Evolutionary conservation across 1,140 invertebrate genomes (phyloP).

Genomic region (Lordiphosa clarofinis): DNA sequence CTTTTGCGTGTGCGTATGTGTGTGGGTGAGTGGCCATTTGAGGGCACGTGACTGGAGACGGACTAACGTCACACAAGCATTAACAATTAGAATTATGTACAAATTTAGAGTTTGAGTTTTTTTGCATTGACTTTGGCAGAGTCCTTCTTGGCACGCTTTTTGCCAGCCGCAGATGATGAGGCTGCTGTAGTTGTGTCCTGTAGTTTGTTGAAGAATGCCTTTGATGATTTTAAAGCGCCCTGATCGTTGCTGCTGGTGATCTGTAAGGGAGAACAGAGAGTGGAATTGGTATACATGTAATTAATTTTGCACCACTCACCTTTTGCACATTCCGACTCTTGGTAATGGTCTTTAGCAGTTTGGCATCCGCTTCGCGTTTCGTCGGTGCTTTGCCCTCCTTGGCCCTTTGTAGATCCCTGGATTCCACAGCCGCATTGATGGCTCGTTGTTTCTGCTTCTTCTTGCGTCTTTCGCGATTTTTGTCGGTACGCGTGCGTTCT

Average conservation of each 20-base stretch:
- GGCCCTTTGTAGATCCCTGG: constrained; percentile 79
- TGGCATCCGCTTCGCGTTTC: constrained; percentile 82
- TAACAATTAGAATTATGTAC: constrained; percentile 34
- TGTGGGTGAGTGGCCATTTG: constrained; percentile 23
- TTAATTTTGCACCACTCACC: too few relatives aligned
- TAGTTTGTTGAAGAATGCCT: constrained; percentile 89
- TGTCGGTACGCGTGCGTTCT: constrained; percentile 92
- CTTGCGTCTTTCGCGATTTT: constrained; percentile 91
- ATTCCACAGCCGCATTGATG: constrained; percentile 82
- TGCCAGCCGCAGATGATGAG: background rate
- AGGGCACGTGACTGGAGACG: constrained; percentile 48
- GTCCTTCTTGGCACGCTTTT: constrained; percentile 54
- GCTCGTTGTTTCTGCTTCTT: constrained; percentile 90
- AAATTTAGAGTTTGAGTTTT: constrained; percentile 61
- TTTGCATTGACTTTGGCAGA: constrained; percentile 51
- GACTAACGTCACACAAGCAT: constrained; percentile 21
- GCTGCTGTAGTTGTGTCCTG: constrained; percentile 84
- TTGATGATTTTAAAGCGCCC: constrained; percentile 87
- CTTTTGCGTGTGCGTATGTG: constrained; percentile 13
- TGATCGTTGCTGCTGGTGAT: constrained; percentile 79
- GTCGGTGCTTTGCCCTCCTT: constrained; percentile 81
- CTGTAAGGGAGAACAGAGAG: constrained; percentile 58
- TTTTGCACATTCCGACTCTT: constrained; percentile 84
- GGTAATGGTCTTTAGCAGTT: constrained; percentile 82
- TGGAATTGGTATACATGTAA: too few relatives aligned